phyloP scores from a whole-genome alignment of 2,888 invertebrate genomes.

The Microplitis manilae region DNA sequence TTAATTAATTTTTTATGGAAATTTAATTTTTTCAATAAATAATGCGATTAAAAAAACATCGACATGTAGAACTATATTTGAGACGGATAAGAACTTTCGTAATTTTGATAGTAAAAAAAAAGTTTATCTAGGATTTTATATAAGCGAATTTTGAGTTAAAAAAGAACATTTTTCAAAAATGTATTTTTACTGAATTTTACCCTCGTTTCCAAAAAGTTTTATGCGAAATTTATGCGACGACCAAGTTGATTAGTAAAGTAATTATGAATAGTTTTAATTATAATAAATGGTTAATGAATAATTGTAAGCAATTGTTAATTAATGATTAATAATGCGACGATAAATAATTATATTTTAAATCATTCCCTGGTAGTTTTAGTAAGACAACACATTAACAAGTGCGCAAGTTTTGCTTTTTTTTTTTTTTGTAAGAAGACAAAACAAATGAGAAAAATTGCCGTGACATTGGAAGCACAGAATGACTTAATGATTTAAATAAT shows the following conservation, averaged over 20 bases:
- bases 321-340: background rate
- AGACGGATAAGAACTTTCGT: too few relatives aligned
- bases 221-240: background rate
- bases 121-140: too few relatives aligned
- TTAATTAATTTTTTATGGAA: too few relatives aligned
- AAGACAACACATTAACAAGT: background rate
- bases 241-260: background rate
- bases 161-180: too few relatives aligned
- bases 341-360: background rate
- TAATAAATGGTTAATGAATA: background rate
- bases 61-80: too few relatives aligned
- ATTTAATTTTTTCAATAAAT: too few relatives aligned
- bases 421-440: background rate
- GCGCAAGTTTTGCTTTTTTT: background rate
- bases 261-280: background rate
- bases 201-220: too few relatives aligned
- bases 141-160: too few relatives aligned
- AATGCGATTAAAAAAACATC: too few relatives aligned
- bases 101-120: too few relatives aligned
- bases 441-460: background rate
- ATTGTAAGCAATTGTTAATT: background rate
- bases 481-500: conserved; percentile 2
- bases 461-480: conserved; percentile 30
- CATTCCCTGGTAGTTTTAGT: background rate
- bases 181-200: too few relatives aligned